phyloP scores from a whole-genome alignment of 2,797 vertebrate genomes.

The Schizopygopsis pylzovi region DNA sequence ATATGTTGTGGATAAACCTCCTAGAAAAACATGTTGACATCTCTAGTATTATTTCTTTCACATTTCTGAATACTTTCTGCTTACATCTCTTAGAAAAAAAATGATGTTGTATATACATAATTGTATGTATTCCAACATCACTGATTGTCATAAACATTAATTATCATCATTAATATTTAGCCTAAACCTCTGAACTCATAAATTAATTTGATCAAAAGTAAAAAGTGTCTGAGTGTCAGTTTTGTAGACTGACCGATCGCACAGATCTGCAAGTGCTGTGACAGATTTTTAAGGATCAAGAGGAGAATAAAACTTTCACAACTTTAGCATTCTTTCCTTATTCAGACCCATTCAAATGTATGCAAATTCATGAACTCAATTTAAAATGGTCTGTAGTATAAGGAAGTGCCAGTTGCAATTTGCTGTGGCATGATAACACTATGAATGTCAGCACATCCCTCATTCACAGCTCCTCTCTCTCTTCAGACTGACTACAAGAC shows the following conservation, averaged over 20 bases:
- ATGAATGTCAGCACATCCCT: constrained; percentile 3
- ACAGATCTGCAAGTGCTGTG: neutral
- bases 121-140: neutral
- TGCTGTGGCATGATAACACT: constrained; percentile 28
- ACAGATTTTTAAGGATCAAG: too few relatives aligned
- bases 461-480: constrained; percentile 5
- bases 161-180: neutral
- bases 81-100: neutral
- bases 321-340: constrained; percentile 13
- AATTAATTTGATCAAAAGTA: neutral
- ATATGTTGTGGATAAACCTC: too few relatives aligned
- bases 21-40: too few relatives aligned
- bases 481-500: neutral
- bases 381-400: constrained; percentile 22
- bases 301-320: neutral
- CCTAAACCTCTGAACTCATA: neutral
- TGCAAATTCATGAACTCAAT: constrained; percentile 45
- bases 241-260: neutral
- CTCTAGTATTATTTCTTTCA: too few relatives aligned
- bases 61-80: too few relatives aligned
- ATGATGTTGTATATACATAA: neutral
- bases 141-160: neutral
- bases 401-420: constrained; percentile 11
- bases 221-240: neutral
- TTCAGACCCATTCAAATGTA: constrained; percentile 46